phyloP scores from a whole-genome alignment of 2,113 vertebrate genomes.

The Pelmatolapia mariae region DNA sequence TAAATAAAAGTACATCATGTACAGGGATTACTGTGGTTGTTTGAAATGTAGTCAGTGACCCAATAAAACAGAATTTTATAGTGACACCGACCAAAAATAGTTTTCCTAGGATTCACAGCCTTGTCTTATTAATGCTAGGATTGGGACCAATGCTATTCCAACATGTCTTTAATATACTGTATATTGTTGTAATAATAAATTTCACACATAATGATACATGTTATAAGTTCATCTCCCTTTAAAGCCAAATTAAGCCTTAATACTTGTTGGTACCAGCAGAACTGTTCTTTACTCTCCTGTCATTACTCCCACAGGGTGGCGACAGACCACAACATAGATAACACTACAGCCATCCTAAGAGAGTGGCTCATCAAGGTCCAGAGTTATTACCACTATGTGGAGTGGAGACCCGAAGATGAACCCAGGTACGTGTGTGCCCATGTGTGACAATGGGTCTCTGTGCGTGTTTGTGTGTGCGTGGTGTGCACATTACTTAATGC shows the following conservation, averaged over 20 bases:
- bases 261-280: background rate
- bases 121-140: background rate
- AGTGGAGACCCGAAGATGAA: conserved; percentile 83
- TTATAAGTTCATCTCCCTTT: background rate
- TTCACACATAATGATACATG: background rate
- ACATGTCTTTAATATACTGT: background rate
- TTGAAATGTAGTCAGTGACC: background rate
- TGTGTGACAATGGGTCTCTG: background rate
- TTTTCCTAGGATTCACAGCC: background rate
- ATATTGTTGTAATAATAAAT: background rate
- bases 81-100: background rate
- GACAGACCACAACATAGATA: conserved; percentile 85
- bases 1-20: background rate
- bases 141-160: background rate
- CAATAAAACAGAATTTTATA: background rate
- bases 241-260: background rate
- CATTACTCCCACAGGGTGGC: conserved; percentile 76
- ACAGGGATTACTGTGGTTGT: background rate
- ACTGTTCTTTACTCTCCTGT: background rate
- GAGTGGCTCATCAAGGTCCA: conserved; percentile 84
- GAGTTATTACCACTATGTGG: conserved; percentile 83
- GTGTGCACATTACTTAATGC: background rate
- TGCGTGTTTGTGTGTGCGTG: background rate
- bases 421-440: conserved; percentile 62
- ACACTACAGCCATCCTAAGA: conserved; percentile 78